Conservation (phyloP, 2,888 invertebrate genomes). For the Iphiclides podalirius region DNA sequence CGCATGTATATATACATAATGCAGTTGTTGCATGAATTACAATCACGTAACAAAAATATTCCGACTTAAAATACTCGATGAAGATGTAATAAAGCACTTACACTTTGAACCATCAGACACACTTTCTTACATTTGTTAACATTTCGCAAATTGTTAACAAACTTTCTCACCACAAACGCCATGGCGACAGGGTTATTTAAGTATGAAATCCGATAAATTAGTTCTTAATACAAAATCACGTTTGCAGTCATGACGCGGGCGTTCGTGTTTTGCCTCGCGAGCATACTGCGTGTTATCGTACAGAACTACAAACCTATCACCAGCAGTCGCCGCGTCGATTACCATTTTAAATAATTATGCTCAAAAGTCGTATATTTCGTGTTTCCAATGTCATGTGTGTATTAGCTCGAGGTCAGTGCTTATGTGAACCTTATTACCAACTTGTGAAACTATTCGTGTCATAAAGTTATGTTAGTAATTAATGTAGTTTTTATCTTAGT, state of each 20-base stretch:
- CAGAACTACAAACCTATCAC: slow-evolving; percentile 53
- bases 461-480: not conserved
- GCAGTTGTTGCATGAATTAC: too few relatives aligned
- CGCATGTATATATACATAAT: too few relatives aligned
- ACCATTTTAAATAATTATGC: slow-evolving; percentile 57
- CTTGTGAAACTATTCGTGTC: not conserved
- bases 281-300: slow-evolving; percentile 57
- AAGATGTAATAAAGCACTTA: slow-evolving; percentile 55
- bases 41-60: too few relatives aligned
- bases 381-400: slow-evolving; percentile 32
- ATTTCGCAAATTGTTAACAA: slow-evolving; percentile 50
- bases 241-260: slow-evolving; percentile 36
- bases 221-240: slow-evolving; percentile 13
- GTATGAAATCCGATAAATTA: slow-evolving; percentile 6
- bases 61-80: too few relatives aligned
- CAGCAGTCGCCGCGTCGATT: slow-evolving; percentile 50
- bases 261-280: slow-evolving; percentile 35
- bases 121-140: slow-evolving; percentile 49
- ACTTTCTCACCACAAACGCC: slow-evolving; percentile 60
- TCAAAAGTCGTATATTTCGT: slow-evolving; percentile 41
- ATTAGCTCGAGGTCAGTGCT: slow-evolving; percentile 45
- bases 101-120: slow-evolving; percentile 44
- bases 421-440: slow-evolving; percentile 12
- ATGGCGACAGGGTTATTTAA: slow-evolving; percentile 36
- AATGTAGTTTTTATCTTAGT: not conserved